Evolutionary conservation across 1,140 invertebrate genomes (phyloP), one percentile per base, ranked within the genome.

Genomic region (Danaus melanippus): DNA sequence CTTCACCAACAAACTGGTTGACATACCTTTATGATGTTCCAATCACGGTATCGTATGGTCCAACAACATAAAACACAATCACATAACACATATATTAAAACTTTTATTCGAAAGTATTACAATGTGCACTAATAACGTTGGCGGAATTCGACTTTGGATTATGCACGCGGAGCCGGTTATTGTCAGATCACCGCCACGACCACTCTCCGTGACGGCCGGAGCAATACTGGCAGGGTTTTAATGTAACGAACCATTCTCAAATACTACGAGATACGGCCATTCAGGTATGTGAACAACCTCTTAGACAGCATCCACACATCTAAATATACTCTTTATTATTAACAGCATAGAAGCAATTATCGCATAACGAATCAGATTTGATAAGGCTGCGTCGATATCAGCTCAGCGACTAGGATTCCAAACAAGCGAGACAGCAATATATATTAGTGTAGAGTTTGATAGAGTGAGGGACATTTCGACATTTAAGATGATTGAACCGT

Each of bases 311-410:
- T 45, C 12, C 57, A 58, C 52, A 6, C 76, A 76, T 62, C 53
- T 59, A 10, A 83, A 76, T 69, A 54, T 71, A 43, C 56, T 70
- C 75, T 69, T 42, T 76, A 83, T 12, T 10, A 0, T n/a, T 9
- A 43, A 9, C 8, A 2, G 2, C 8, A 67, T 76, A 83, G 74
- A 58, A 71, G 21, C 55, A 67, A 71, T 65, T 69, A 64, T 79
- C 15, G 63, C 21, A 50, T 55, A 60, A 40, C 59, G 39, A 49
- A 17, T 42, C 43, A 42, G 12, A 55, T 69, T 66, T 82, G 79
- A 84, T 84, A 84, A 84, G 76, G 67, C 74, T 81, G 78, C 79
- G 82, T 85, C 82, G 82, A 85, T 85, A 85, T 80, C 82, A 83
- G 66, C 71, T 62, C 76, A 72, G 70, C 68, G 79, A 80, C 82